A percentile compares a stretch with the other conserved stretches of the same genome.
Evolutionary conservation across 1,140 invertebrate species (phyloP).

Genomic region (Aphis gossypii): DNA sequence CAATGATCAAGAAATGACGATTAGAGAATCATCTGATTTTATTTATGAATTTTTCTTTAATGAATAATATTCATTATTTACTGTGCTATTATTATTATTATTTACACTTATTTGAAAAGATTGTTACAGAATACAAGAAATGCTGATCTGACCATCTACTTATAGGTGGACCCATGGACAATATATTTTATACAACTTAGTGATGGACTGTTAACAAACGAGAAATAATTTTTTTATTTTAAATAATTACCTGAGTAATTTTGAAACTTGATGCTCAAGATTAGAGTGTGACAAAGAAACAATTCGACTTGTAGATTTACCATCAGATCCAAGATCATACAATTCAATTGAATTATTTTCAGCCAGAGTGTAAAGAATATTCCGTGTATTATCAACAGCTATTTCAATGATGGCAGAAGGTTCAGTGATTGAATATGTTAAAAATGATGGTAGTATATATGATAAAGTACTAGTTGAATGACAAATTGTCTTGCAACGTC

Average conservation of each 20-base stretch:
- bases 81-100: background rate
- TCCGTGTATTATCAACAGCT: slow-evolving; percentile 85
- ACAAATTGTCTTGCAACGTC: slow-evolving; percentile 94
- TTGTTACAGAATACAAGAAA: background rate
- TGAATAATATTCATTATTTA: background rate
- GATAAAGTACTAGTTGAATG: slow-evolving; percentile 88
- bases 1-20: background rate
- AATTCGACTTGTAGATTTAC: slow-evolving; percentile 75
- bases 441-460: slow-evolving; percentile 90
- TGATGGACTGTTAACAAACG: background rate
- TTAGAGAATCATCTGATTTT: too few species aligned
- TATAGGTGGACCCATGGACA: background rate
- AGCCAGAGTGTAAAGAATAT: slow-evolving; percentile 90
- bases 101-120: background rate
- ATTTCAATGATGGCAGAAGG: slow-evolving; percentile 91
- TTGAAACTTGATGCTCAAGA: slow-evolving; percentile 78
- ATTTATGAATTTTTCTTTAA: too few species aligned
- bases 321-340: slow-evolving; percentile 86
- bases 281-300: slow-evolving; percentile 80
- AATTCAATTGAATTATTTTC: slow-evolving; percentile 83
- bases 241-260: slow-evolving; percentile 75
- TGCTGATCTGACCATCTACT: background rate
- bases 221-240: background rate
- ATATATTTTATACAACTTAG: background rate
- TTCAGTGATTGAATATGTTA: slow-evolving; percentile 82